Conservation (phyloP, 2,113 vertebrate genomes). For the Vicugna pacos region DNA sequence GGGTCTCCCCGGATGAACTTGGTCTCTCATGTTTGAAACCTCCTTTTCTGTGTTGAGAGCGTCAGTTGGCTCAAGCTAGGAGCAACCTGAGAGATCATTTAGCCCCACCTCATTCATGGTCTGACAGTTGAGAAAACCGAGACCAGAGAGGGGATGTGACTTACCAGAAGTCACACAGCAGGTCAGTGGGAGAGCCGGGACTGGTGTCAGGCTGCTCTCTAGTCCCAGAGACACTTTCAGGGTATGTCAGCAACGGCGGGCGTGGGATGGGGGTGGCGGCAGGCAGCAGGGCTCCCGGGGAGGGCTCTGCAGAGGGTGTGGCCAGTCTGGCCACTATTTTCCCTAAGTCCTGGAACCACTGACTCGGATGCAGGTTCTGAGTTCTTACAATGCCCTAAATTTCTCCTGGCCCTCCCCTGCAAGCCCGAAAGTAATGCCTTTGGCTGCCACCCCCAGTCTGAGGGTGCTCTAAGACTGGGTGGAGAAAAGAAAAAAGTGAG, state of each 20-base stretch:
- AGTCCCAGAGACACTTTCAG: not conserved
- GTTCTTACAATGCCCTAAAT: fast-evolving
- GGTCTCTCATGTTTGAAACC: not conserved
- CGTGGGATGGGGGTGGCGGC: too few species aligned
- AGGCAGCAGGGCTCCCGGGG: not conserved
- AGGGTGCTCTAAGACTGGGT: not conserved
- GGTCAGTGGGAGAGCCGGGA: not conserved
- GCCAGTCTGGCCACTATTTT: fast-evolving
- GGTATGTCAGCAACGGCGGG: too few species aligned
- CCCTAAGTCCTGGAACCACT: too few species aligned
- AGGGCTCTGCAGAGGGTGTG: not conserved
- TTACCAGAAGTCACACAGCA: not conserved
- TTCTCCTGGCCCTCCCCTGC: not conserved
- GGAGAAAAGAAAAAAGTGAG: too few species aligned
- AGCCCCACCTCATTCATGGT: not conserved
- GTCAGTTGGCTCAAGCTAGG: not conserved
- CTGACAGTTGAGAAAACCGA: not conserved
- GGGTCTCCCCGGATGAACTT: not conserved
- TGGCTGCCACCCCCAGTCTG: not conserved
- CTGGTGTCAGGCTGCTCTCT: not conserved
- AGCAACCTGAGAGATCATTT: not conserved
- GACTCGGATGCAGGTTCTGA: not conserved
- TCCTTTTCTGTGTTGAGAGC: not conserved
- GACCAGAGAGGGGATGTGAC: not conserved
- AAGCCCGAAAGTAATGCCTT: not conserved